These are phyloP conservation scores for Andinoacara biseriatus DNA, from an alignment of 2,113 vertebrate genomes.

Conservation along the genomic window DNA sequence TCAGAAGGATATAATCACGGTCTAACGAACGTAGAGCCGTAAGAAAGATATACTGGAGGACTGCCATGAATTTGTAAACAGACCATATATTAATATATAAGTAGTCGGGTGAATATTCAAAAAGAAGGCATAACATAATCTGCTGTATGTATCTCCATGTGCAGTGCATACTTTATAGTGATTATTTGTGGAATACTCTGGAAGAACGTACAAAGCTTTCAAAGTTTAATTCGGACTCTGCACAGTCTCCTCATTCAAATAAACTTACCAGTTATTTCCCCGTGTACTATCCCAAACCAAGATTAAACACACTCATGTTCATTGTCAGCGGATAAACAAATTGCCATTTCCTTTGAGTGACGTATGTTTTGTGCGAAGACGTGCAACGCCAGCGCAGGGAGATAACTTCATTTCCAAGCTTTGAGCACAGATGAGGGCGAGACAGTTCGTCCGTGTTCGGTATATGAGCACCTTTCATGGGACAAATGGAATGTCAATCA, in stretches of 20 bases:
- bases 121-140: constrained; percentile 53
- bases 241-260: constrained; percentile 8
- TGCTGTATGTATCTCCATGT: constrained; percentile 9
- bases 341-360: constrained; percentile 70
- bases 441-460: constrained; percentile 72
- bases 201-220: constrained; percentile 4
- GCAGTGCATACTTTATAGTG: constrained; percentile 11
- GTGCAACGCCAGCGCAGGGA: constrained; percentile 14
- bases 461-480: constrained; percentile 76
- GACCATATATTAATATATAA: constrained; percentile 75
- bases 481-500: constrained; percentile 82
- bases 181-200: neutral
- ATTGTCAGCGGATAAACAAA: constrained; percentile 68
- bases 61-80: constrained; percentile 75
- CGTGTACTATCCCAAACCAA: constrained; percentile 26
- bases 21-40: constrained; percentile 73
- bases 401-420: constrained; percentile 72
- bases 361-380: constrained; percentile 62
- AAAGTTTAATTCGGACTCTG: constrained; percentile 4
- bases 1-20: constrained; percentile 78
- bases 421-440: constrained; percentile 71
- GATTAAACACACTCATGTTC: constrained; percentile 64
- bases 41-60: constrained; percentile 72
- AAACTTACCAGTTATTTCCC: constrained; percentile 20
- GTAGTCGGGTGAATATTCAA: constrained; percentile 70